Percentiles rank a stretch among this genome's conserved stretches.
Evolutionary conservation across 2,797 vertebrate genomes (phyloP).

Genomic region (Sebastes trivittatus): DNA sequence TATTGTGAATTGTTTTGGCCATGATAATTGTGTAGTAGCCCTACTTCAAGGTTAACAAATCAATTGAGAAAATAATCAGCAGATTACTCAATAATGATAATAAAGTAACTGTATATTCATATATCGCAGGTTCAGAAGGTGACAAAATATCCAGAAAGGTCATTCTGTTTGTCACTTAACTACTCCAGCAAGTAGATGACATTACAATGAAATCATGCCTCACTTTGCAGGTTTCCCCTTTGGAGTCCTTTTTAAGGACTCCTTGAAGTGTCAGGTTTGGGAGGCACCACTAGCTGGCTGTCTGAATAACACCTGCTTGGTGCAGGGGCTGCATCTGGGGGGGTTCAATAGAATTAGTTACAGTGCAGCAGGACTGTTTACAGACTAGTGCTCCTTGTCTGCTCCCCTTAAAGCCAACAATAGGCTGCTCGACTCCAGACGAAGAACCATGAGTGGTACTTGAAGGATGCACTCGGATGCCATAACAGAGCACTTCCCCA

Average conservation of each 20-base stretch:
- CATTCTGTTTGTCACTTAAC: constrained; percentile 3
- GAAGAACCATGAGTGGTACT: constrained; percentile 52
- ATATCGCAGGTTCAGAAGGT: not conserved
- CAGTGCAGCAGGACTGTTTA: constrained; percentile 37
- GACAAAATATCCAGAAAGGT: not conserved
- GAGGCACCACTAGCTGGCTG: constrained; percentile 11
- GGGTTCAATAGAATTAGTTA: constrained; percentile 39
- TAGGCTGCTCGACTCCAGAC: constrained; percentile 13
- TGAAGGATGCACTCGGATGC: constrained; percentile 45
- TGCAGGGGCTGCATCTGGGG: constrained; percentile 32
- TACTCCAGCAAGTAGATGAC: constrained; percentile 13
- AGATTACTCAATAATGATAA: not conserved
- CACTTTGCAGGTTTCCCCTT: not conserved
- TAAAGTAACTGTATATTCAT: not conserved
- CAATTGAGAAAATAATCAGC: not conserved
- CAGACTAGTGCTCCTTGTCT: constrained; percentile 32
- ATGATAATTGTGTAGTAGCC: no score
- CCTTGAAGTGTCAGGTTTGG: constrained; percentile 15
- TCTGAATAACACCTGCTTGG: constrained; percentile 15
- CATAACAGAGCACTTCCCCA: constrained; percentile 42
- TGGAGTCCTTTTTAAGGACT: constrained; percentile 21
- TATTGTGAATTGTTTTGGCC: no score
- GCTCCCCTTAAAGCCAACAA: constrained; percentile 31
- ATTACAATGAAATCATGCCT: constrained; percentile 26
- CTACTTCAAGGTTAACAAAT: not conserved